Evolutionary conservation across 2,888 invertebrate genomes (phyloP), one percentile per base, ranked within the genome.

Genomic region (Drosophila lacicola): DNA sequence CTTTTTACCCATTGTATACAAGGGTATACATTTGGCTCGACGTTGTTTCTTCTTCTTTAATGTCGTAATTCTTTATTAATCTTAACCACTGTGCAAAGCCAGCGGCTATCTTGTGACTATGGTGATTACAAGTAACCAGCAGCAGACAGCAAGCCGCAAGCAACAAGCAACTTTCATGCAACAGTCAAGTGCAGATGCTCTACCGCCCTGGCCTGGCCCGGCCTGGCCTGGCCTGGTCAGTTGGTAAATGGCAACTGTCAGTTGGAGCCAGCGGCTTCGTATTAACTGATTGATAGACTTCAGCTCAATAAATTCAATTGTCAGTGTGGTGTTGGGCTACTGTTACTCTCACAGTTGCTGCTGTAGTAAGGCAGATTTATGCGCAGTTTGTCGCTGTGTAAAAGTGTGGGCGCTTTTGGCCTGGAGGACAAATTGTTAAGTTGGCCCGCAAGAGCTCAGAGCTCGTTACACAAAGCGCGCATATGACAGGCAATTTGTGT

Each of bases 401-500:
- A 8, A 11, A 19, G 14, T 34, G 21, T 25, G 47, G n/a, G 29
- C 47, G 47, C 51, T 56, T 64, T 69, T 58, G 74, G 55, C 64
- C 65, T 50, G 54, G 46, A 61, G 21, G 55, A 81, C 88, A 87
- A 82, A 82, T 82, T 84, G 88, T 75, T 84, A 72, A 71, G 84
- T 74, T 78, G 78, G 64, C 67, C 68, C 56, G 3, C 50, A 68
- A 29, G 10, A 39, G 57, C 68, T 50, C 62, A 33, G 63, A 70
- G 75, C 82, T 82, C 88, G 88, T 88, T 82, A 84, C 57, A 57
- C 57, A 75, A 87, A 78, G 68, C 73, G 63, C 80, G 88, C 83
- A 88, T 88, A 88, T 83, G 88, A 83, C 83, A 86, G 62, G 88
- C 86, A 78, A 83, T 83, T 83, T 83, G 83, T 88, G 88, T 88